Conservation (phyloP, 2,888 invertebrate genomes). For the Eudasyphora cyanicolor region DNA sequence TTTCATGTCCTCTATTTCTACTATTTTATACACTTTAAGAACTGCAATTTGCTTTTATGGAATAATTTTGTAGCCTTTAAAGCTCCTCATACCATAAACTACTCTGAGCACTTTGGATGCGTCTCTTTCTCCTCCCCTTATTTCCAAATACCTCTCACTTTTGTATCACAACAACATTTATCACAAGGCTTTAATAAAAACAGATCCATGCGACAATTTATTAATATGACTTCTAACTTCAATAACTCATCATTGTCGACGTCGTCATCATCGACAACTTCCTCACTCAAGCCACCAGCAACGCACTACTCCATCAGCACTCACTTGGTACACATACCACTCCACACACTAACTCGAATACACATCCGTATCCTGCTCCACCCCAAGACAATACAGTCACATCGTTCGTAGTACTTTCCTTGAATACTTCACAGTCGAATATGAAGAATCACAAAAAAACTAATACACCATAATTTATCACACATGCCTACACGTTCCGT, state of each 20-base stretch:
- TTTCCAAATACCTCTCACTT: neutral
- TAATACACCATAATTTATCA: slow-evolving; percentile 75
- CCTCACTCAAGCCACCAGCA: neutral
- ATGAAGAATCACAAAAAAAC: slow-evolving; percentile 33
- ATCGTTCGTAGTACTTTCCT: neutral
- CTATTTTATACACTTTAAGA: no score
- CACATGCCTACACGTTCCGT: slow-evolving; percentile 75
- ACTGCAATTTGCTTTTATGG: no score
- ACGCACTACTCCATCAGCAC: slow-evolving; percentile 57
- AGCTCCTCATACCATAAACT: no score
- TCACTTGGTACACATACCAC: neutral
- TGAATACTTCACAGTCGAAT: slow-evolving; percentile 41
- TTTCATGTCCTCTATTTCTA: no score
- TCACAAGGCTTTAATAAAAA: slow-evolving; percentile 28
- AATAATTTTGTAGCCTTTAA: no score
- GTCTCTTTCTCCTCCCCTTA: no score
- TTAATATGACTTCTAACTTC: slow-evolving; percentile 64
- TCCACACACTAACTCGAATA: neutral
- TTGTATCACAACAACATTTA: slow-evolving; percentile 23
- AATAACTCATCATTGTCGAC: slow-evolving; percentile 62
- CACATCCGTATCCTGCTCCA: neutral
- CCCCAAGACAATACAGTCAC: neutral
- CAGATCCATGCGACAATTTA: slow-evolving; percentile 52
- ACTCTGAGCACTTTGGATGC: no score
- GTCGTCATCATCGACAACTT: slow-evolving; percentile 32